Base-by-base conservation (phyloP, 2,797 vertebrate species). In the Pseudochirops cupreus region DNA sequence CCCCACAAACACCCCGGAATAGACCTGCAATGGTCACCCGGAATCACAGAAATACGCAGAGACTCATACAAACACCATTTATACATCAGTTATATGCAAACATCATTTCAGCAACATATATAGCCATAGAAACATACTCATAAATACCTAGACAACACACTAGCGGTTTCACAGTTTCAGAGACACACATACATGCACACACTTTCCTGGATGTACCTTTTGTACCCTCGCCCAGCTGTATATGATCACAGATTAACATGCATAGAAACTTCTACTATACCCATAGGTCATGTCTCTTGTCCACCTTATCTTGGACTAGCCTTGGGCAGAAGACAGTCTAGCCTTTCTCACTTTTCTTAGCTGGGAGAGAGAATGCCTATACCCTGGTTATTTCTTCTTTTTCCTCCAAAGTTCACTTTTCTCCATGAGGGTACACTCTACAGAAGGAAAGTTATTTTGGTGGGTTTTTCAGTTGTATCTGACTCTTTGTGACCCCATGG, bases 1-100 rank as follows among this genome's bases (percentile, higher is more conserved):
- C 7, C 5, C 21, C 5, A 5, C 13, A 10, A 0, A 0, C 14
- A 26, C 10, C 18, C 13, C 24, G 7, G 52, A 3, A 11, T 16
- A 58, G 31, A 18, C 1, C 31, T 6, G 7, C 0, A 33, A 50
- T n/a, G 29, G n/a, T 56, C 53, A 4, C 1, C 5, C 3, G 39
- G 57, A 92, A 18, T 52, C 87, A 13, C 6, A 31, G 46, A 18
- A 82, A 82, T 26, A 10, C 21, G 11, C 0, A 82, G 7, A 82
- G 6, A 26, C 21, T 46, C 74, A 82, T 9, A 2, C 6, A 82
- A 74, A 82, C 18, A 21, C n/a, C 21, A 24, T 10, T 3, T 24
- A 82, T 1, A 46, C 18, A 46, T 26, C 2, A 82, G 3, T 82
- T 9, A 39, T 1, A 9, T 16, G 21, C n/a, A 39, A 74, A 18